Conservation (phyloP, 2,797 vertebrate species). For the Chelon labrosus region DNA sequence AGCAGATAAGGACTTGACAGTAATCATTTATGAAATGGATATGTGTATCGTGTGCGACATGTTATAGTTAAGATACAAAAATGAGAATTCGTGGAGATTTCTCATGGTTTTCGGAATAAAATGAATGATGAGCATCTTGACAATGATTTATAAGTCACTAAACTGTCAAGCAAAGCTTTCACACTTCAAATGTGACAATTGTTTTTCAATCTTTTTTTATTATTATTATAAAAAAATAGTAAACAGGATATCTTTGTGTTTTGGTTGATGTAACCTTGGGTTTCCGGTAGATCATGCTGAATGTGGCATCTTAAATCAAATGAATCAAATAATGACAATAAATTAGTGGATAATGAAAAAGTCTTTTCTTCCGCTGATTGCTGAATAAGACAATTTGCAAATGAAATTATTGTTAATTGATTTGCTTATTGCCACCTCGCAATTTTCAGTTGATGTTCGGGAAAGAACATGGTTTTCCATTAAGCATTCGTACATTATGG, state of each 20-base stretch:
- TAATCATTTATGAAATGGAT: background rate
- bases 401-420: background rate
- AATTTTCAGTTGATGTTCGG: background rate
- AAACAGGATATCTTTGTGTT: background rate
- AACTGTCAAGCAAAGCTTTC: background rate
- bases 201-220: background rate
- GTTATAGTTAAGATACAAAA: background rate
- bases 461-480: background rate
- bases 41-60: background rate
- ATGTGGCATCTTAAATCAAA: background rate
- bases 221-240: background rate
- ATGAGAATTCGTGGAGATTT: constrained; percentile 1
- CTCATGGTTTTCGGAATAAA: background rate
- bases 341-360: background rate
- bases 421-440: background rate
- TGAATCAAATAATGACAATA: background rate
- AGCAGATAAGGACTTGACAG: background rate
- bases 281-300: background rate
- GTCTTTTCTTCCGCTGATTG: background rate
- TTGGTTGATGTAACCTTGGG: background rate
- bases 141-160: background rate
- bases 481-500: background rate
- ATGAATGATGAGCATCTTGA: background rate
- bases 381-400: background rate
- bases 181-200: background rate